A percentile compares a stretch with the other conserved stretches of the same genome.
Evolutionary conservation across 2,888 invertebrate genomes (phyloP).

Genomic region (Noctua janthe): DNA sequence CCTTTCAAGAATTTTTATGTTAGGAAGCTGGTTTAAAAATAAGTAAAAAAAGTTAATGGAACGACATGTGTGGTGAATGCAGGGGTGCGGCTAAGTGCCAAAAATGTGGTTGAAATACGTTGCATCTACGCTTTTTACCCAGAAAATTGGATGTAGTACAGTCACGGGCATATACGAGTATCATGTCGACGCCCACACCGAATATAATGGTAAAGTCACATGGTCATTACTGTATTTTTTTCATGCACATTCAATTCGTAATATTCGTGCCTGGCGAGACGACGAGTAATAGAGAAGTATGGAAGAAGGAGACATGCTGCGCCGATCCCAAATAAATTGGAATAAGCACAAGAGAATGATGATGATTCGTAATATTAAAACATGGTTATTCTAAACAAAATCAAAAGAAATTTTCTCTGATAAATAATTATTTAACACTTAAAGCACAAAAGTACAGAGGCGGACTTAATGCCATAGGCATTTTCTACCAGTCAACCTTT

Average conservation of each 20-base stretch:
- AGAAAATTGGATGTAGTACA: constrained; percentile 30
- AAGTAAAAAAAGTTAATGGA: constrained; percentile 18
- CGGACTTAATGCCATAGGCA: too few relatives aligned
- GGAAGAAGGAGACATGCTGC: not conserved
- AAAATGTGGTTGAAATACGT: constrained; percentile 31
- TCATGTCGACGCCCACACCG: not conserved
- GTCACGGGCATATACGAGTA: not conserved
- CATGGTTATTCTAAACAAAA: too few relatives aligned
- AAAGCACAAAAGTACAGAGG: too few relatives aligned
- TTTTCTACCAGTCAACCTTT: too few relatives aligned
- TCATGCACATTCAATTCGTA: not conserved
- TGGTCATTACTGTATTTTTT: not conserved
- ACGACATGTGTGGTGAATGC: not conserved
- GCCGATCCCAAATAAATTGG: not conserved
- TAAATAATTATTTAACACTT: too few relatives aligned
- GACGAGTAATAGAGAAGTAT: not conserved
- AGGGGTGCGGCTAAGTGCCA: constrained; percentile 17
- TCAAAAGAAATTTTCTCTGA: too few relatives aligned
- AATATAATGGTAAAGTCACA: not conserved
- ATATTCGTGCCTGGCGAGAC: not conserved
- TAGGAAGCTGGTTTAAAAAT: not conserved
- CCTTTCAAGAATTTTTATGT: not conserved
- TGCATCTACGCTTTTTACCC: constrained; percentile 20
- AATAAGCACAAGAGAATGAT: not conserved
- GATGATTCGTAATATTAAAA: too few relatives aligned